These are phyloP conservation scores for Apis mellifera DNA, from an alignment of 1,140 invertebrate species.

Conservation along the genomic window Amel_HAv3.1 CM009945.2:5383501-5384000, in stretches of 20 bases:
- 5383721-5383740: neutral
- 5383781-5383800: neutral
- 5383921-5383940: neutral
- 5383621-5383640: too few species aligned
- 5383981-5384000: too few species aligned
- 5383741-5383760: conserved; percentile 7
- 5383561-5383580: too few species aligned
- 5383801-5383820: neutral
- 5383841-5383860: conserved; percentile 31
- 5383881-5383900: neutral
- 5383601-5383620: too few species aligned
- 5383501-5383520: too few species aligned
- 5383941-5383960: neutral
- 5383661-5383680: too few species aligned
- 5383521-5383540: too few species aligned
- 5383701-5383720: neutral
- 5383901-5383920: neutral
- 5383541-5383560: too few species aligned
- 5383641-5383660: too few species aligned
- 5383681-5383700: neutral
- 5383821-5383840: conserved; percentile 8
- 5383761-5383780: neutral
- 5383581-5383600: too few species aligned
- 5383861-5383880: neutral
- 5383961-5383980: too few species aligned